phyloP scores from a whole-genome alignment of 2,888 invertebrate species.

The Tinea trinotella region DNA sequence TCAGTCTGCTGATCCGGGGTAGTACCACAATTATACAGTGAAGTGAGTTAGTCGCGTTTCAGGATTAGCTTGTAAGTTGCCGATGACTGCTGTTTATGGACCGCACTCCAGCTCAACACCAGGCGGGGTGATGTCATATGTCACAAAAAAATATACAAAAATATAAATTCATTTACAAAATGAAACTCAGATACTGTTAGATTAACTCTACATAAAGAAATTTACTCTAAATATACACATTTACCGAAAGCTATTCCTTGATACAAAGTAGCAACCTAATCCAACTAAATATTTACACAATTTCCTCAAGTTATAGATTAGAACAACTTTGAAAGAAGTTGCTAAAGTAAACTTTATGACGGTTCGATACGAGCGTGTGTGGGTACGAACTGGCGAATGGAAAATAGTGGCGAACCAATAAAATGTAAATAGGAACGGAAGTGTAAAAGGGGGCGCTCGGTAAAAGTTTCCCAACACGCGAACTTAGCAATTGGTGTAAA shows the following conservation, averaged over 20 bases:
- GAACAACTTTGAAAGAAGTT: constrained; percentile 15
- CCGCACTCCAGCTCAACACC: no score
- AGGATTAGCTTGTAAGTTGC: no score
- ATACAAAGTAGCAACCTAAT: background rate
- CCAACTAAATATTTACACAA: constrained; percentile 14
- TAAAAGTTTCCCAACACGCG: constrained; percentile 49
- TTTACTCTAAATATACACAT: no score
- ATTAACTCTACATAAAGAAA: no score
- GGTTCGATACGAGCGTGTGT: constrained; percentile 14
- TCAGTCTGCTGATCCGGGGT: no score
- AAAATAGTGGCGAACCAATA: constrained; percentile 27
- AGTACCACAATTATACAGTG: no score
- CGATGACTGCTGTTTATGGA: no score
- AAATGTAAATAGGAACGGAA: constrained; percentile 60
- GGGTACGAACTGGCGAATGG: constrained; percentile 4
- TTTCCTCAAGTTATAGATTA: constrained; percentile 15
- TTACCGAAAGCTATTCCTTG: background rate
- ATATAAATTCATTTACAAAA: no score
- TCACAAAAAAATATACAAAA: no score
- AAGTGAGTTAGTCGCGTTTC: no score
- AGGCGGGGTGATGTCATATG: no score
- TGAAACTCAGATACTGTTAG: no score
- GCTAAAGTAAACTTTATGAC: constrained; percentile 16
- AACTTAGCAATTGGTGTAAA: constrained; percentile 48
- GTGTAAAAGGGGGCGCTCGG: constrained; percentile 53